Evolutionary conservation across 1,140 invertebrate species (phyloP), one percentile per base, ranked within the genome.

Genomic region (Zaprionus vittiger): DNA sequence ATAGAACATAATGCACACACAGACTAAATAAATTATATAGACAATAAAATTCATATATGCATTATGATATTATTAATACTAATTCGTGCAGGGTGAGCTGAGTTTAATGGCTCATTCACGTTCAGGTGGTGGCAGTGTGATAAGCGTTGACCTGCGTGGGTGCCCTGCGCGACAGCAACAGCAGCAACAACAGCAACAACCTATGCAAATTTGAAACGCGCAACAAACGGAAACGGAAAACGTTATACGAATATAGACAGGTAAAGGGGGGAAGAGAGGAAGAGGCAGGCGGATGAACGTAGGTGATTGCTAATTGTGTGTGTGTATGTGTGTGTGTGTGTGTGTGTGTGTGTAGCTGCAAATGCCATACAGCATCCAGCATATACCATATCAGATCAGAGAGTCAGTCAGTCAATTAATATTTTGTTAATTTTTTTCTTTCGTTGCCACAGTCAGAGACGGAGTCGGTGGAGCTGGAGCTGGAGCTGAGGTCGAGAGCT

Each of bases 331-430:
- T 70, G 34, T 56, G 56, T 28, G 37, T 70, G 34, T 56, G 56
- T 28, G 37, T 70, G 34, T 59, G n/a, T 31, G 37, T 56, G 47
- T 66, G 52, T 47, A 17, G 20, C 7, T 63, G 37, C 64, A 34
- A 57, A 2, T 66, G 28, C 49, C 55, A 71, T 34, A 34, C 31
- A 34, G 31, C 31, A 34, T 34, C 9, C 31, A n/a, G 20, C 5
- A 64, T 57, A 11, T 59, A 26, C 49, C 28, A 65, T 78, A 81
- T 78, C 81, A 79, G 69, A 84, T 84, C 73, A 70, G 67, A 71
- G 75, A 79, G 79, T 79, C 80, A 80, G 80, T 83, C 73, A 80
- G 80, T 79, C 83, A 87, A 87, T 87, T 87, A 87, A 89, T 87
- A 67, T 73, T 69, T 80, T 81, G 67, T 68, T 69, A 47, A 69